Base-by-base conservation (phyloP, 2,888 invertebrate genomes). In the Eilema griseolum region DNA sequence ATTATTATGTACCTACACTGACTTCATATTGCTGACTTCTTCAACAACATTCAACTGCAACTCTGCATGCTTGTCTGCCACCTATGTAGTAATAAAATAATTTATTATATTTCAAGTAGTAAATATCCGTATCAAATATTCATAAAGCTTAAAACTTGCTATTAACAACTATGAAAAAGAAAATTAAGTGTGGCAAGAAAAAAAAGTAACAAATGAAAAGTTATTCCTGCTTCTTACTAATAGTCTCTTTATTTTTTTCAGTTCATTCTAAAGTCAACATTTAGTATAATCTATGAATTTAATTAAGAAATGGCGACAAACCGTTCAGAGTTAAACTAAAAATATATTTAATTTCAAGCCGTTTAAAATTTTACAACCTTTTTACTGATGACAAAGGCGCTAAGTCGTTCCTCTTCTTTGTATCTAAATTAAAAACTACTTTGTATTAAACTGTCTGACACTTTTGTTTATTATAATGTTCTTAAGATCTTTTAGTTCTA, bases 251-350 rank as follows among this genome's bases (percentile, higher is more conserved):
- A 61, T 71, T 64, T 65, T 67, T 72, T 23, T 61, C 66, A 72
- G 77, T 73, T 61, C 73, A 76, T 70, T 73, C 70, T 75, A 67
- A 75, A 77, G 73, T 77, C 71, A 61, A 69, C 63, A 76, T 77
- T 72, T 70, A 71, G 77, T 81, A 71, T 70, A 74, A 73, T 74
- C 74, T 67, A 77, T 81, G 75, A 82, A 82, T 79, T 79, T 81
- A 75, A 76, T 78, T 72, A 68, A 77, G 69, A 66, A 33, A 71
- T 79, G 68, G 79, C 61, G 64, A 72, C 46, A 61, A 73, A 23
- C 63, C 33, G 7, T 8, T 10, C 23, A 28, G 24, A 28, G 46
- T 69, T 60, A 31, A 64, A 52, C 16, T 37, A 46, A 71, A 72
- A 67, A 74, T 72, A 74, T 81, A 72, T 71, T 67, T 74, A 52